These are phyloP conservation scores for Ylistrum balloti DNA, from an alignment of 1,140 invertebrate genomes.

Conservation along the genomic window DNA sequence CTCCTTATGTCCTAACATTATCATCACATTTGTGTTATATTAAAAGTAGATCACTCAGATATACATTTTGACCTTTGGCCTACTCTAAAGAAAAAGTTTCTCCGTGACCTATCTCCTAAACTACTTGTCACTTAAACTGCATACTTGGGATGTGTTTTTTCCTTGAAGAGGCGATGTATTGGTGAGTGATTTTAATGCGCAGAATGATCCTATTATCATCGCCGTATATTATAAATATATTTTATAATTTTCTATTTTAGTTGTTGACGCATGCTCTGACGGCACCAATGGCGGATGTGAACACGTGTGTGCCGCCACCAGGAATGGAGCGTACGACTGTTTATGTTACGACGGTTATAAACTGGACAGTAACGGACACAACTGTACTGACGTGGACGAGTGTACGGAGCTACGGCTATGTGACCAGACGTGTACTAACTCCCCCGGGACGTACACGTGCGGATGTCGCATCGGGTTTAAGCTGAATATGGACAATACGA, in stretches of 20 bases:
- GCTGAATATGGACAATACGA: not conserved
- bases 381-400: slow-evolving; percentile 23
- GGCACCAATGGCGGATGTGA: slow-evolving; percentile 21
- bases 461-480: not conserved
- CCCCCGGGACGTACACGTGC: slow-evolving; percentile 35
- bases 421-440: slow-evolving; percentile 1
- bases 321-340: not conserved
- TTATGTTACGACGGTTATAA: not conserved
- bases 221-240: no score
- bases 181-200: not conserved
- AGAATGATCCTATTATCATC: not conserved
- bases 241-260: not conserved
- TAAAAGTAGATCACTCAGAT: no score
- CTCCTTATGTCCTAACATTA: no score
- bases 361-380: not conserved
- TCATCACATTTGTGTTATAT: no score
- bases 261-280: not conserved
- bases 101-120: no score
- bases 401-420: not conserved
- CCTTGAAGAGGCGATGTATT: not conserved
- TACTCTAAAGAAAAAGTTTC: not conserved
- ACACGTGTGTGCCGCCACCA: not conserved
- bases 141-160: no score
- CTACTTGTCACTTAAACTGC: no score
- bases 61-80: no score